phyloP scores from a whole-genome alignment of 2,113 vertebrate genomes.

The Tinamus guttatus region DNA sequence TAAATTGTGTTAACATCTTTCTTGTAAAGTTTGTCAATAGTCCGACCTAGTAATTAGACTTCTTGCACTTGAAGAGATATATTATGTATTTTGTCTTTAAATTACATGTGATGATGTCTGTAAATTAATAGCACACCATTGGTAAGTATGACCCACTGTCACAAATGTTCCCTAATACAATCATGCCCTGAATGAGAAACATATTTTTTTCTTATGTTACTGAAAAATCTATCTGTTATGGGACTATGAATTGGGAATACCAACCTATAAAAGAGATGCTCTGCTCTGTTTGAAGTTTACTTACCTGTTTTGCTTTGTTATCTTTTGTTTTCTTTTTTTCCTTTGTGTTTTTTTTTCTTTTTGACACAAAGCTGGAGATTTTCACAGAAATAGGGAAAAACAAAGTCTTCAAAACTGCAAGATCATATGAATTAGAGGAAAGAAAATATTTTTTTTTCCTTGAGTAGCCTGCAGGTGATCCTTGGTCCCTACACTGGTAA shows the following conservation, averaged over 20 bases:
- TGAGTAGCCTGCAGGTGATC: too few species aligned
- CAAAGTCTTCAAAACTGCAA: background rate
- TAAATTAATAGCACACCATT: background rate
- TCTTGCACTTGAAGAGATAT: background rate
- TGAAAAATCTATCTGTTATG: background rate
- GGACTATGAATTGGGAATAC: background rate
- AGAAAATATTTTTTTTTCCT: background rate
- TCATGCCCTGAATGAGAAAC: background rate
- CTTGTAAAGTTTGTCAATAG: background rate
- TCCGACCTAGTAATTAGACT: background rate
- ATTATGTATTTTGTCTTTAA: background rate
- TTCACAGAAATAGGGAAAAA: background rate
- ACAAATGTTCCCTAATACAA: background rate
- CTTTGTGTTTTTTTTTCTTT: background rate
- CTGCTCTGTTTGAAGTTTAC: background rate
- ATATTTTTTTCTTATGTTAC: background rate
- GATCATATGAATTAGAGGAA: background rate
- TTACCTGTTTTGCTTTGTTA: background rate
- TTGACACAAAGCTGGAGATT: background rate
- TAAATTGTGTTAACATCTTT: background rate
- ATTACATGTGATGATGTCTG: rapidly evolving
- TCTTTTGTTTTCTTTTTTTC: background rate
- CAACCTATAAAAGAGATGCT: background rate
- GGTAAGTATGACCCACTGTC: background rate
- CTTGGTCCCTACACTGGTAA: background rate